A percentile compares a stretch with the other conserved stretches of the same genome.
phyloP scores from a whole-genome alignment of 2,888 invertebrate genomes.

The Mechanitis mazaeus region DNA sequence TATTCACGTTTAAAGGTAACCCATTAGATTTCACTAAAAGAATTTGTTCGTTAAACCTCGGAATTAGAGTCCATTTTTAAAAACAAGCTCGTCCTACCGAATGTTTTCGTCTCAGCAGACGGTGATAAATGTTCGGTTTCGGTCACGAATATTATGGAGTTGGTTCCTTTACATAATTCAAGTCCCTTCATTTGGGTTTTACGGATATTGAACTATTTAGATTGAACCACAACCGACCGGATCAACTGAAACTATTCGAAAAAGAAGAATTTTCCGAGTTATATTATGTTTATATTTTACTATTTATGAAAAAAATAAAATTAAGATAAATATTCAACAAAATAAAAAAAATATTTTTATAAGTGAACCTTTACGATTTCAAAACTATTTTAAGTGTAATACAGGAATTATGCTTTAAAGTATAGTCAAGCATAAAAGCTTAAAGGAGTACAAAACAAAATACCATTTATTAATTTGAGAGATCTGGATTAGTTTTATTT shows the following conservation, averaged over 20 bases:
- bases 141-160: slow-evolving; percentile 11
- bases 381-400: background rate
- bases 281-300: no score
- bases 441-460: background rate
- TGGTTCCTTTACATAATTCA: slow-evolving; percentile 9
- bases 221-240: background rate
- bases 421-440: background rate
- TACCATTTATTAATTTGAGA: background rate
- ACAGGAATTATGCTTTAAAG: background rate
- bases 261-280: no score
- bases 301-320: background rate
- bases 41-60: slow-evolving; percentile 9
- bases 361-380: background rate
- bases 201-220: background rate
- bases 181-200: slow-evolving; percentile 4
- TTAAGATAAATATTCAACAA: background rate
- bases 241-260: no score
- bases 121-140: slow-evolving; percentile 18
- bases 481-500: background rate
- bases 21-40: background rate
- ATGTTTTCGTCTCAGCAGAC: slow-evolving; percentile 9
- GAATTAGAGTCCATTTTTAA: slow-evolving; percentile 11
- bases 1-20: slow-evolving; percentile 7
- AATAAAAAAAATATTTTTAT: background rate
- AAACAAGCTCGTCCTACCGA: background rate